phyloP scores from a whole-genome alignment of 2,888 invertebrate species.

The Camptogramma bilineatum region DNA sequence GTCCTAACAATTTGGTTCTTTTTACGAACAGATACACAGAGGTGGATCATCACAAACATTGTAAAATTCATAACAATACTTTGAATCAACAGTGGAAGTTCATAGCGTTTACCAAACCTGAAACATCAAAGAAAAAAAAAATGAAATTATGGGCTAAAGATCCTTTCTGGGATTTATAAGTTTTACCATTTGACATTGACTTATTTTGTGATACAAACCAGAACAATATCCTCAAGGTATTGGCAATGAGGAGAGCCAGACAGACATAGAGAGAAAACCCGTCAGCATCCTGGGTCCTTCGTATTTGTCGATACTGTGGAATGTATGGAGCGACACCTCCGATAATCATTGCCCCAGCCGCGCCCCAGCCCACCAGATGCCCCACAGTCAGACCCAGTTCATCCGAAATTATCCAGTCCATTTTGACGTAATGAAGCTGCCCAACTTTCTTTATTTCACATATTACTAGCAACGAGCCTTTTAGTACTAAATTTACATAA shows the following conservation, averaged over 20 bases:
- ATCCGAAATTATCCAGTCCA: slow-evolving; percentile 93
- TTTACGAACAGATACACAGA: slow-evolving; percentile 95
- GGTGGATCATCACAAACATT: slow-evolving; percentile 97
- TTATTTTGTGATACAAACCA: slow-evolving; percentile 89
- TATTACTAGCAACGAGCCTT: background rate
- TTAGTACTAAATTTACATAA: slow-evolving; percentile 14
- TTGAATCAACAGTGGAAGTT: slow-evolving; percentile 96
- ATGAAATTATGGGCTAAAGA: background rate
- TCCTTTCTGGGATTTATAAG: background rate
- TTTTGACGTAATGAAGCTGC: slow-evolving; percentile 55
- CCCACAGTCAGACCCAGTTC: slow-evolving; percentile 90
- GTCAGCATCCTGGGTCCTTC: slow-evolving; percentile 95
- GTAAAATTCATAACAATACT: slow-evolving; percentile 98
- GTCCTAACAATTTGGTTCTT: slow-evolving; percentile 91
- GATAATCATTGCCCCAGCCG: slow-evolving; percentile 96
- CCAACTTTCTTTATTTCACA: slow-evolving; percentile 1
- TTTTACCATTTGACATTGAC: background rate
- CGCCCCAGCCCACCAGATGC: slow-evolving; percentile 91
- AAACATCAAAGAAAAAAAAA: slow-evolving; percentile 63
- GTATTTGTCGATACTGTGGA: slow-evolving; percentile 98
- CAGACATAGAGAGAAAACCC: slow-evolving; percentile 99
- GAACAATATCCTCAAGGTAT: slow-evolving; percentile 98
- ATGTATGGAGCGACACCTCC: slow-evolving; percentile 98
- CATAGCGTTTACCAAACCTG: slow-evolving; percentile 99
- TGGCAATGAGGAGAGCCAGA: slow-evolving; percentile 96